These are phyloP conservation scores for Melospiza melodia DNA, from an alignment of 2,113 vertebrate genomes.

Conservation along the genomic window DNA sequence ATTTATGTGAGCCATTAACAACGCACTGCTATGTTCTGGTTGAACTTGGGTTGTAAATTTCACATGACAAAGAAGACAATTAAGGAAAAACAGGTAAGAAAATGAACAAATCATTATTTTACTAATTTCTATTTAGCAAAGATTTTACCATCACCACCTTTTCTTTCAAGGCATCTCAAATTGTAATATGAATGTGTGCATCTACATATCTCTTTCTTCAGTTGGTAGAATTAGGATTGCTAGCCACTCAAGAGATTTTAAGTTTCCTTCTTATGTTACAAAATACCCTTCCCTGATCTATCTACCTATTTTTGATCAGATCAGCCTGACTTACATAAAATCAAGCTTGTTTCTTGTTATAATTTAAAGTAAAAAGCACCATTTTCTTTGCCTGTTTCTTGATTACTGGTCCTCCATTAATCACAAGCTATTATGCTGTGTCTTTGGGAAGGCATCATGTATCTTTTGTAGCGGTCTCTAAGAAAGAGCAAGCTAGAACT, in stretches of 20 bases:
- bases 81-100: slow-evolving; percentile 53
- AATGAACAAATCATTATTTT: slow-evolving; percentile 18
- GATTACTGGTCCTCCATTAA: background rate
- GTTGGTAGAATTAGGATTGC: background rate
- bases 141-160: background rate
- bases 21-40: background rate
- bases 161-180: background rate
- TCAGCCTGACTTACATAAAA: background rate
- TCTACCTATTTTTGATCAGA: background rate
- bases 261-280: background rate
- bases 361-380: background rate
- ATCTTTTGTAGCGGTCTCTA: background rate
- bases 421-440: background rate
- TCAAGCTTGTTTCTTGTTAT: background rate
- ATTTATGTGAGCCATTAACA: slow-evolving; percentile 75
- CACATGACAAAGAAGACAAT: slow-evolving; percentile 65
- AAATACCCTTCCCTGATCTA: background rate
- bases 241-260: background rate
- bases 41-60: slow-evolving; percentile 67
- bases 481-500: background rate
- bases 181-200: background rate
- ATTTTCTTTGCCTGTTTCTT: background rate
- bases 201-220: background rate
- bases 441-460: background rate
- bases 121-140: slow-evolving; percentile 21